Conservation (phyloP, 2,888 invertebrate species). For the Polietes domitor region DNA sequence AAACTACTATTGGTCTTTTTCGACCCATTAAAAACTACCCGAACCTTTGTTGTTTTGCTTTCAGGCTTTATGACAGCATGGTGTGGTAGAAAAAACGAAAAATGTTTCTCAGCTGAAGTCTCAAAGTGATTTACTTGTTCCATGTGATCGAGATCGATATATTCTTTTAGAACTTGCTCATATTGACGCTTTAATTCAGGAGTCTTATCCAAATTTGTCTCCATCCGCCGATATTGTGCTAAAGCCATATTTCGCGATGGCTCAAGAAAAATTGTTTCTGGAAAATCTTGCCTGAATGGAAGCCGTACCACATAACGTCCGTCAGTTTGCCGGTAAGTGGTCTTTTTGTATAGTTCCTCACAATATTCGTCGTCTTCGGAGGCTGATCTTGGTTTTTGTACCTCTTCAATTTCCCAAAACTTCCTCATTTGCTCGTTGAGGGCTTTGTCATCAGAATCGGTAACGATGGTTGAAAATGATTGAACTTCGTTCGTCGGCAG, state of each 20-base stretch:
- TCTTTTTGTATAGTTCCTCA: background rate
- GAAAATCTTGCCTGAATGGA: background rate
- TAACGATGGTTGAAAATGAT: constrained; percentile 3
- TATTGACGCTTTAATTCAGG: background rate
- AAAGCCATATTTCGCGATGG: background rate
- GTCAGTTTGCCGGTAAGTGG: background rate
- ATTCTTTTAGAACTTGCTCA: background rate
- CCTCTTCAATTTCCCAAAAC: constrained; percentile 5
- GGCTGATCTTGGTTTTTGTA: background rate
- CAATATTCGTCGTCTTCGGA: constrained; percentile 18
- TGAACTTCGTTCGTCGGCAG: background rate
- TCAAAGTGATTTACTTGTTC: background rate
- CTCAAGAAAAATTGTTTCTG: constrained; percentile 14
- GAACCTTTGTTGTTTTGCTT: constrained; percentile 41
- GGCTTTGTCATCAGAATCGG: background rate
- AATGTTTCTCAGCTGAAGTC: background rate
- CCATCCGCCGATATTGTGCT: constrained; percentile 23
- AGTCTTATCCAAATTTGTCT: background rate
- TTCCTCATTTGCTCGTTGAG: constrained; percentile 12
- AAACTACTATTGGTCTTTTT: constrained; percentile 22
- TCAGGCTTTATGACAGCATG: constrained; percentile 19
- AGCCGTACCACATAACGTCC: constrained; percentile 28
- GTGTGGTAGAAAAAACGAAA: constrained; percentile 17
- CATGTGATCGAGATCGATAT: constrained; percentile 22
- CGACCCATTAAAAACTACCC: constrained; percentile 65